Percentiles rank a stretch among this genome's conserved stretches.
These are phyloP conservation scores for Hippocampus guttulatus DNA, from an alignment of 2,113 vertebrate species.

Conservation along the genomic window DNA sequence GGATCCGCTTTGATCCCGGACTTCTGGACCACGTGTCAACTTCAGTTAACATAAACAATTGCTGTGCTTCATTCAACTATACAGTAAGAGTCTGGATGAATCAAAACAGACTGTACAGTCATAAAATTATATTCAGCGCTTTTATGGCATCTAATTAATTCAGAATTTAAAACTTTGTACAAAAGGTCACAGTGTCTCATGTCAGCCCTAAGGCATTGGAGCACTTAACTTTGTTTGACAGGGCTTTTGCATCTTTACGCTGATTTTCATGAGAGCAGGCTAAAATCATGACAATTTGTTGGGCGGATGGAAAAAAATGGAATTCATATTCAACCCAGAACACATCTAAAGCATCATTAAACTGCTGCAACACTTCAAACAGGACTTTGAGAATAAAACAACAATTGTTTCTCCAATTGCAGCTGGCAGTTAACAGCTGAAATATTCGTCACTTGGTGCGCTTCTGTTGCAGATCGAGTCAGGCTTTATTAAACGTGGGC, in stretches of 20 bases:
- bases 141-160: neutral
- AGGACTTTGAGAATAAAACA: conserved; percentile 12
- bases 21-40: no score
- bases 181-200: neutral
- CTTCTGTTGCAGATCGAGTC: neutral
- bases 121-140: neutral
- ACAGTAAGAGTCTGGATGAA: neutral
- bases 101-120: neutral
- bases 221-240: conserved; percentile 12
- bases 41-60: no score
- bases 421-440: conserved; percentile 17
- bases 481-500: conserved; percentile 1
- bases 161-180: neutral
- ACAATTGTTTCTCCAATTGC: conserved; percentile 36
- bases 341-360: conserved; percentile 29
- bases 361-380: conserved; percentile 33
- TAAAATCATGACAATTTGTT: conserved; percentile 9
- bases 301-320: neutral
- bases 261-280: conserved; percentile 11
- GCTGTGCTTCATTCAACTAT: no score
- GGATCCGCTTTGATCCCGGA: no score
- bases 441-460: neutral
- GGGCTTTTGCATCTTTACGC: neutral
- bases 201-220: neutral
- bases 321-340: conserved; percentile 14